A percentile compares a stretch with the other conserved stretches of the same genome.
Evolutionary conservation across 2,113 vertebrate genomes (phyloP).

Genomic region (Stercorarius parasiticus): DNA sequence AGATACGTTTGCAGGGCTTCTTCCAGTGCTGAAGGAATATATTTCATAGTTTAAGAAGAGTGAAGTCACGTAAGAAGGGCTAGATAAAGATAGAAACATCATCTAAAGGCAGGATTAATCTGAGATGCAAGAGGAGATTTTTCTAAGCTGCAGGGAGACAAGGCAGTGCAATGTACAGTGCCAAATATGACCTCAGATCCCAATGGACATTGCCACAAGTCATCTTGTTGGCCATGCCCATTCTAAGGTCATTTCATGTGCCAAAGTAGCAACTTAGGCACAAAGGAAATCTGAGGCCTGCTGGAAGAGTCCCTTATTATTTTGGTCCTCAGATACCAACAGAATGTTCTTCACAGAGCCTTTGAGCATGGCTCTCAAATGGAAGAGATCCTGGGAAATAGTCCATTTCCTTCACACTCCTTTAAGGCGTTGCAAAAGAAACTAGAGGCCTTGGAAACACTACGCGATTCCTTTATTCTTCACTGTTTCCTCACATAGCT

Average conservation of each 20-base stretch:
- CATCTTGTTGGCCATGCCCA: neutral
- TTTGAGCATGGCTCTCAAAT: neutral
- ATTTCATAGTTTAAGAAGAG: neutral
- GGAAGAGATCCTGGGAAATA: neutral
- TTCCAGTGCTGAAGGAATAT: neutral
- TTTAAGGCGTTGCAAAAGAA: neutral
- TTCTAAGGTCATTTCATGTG: neutral
- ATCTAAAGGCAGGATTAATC: constrained; percentile 4
- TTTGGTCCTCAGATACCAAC: neutral
- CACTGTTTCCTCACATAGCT: neutral
- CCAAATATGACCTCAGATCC: neutral
- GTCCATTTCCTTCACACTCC: neutral
- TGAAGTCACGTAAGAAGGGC: neutral
- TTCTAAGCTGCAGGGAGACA: neutral
- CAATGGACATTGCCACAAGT: neutral
- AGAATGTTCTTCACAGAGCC: neutral
- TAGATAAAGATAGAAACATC: neutral
- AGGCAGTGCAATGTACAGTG: neutral
- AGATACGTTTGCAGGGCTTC: neutral
- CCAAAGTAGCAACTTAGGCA: neutral
- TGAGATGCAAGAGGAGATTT: neutral
- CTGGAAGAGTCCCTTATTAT: neutral
- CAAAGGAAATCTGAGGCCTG: neutral
- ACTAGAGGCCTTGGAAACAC: neutral
- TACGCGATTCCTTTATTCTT: neutral